Evolutionary conservation across 2,888 invertebrate species (phyloP).

Genomic region (Dicycla oo): DNA sequence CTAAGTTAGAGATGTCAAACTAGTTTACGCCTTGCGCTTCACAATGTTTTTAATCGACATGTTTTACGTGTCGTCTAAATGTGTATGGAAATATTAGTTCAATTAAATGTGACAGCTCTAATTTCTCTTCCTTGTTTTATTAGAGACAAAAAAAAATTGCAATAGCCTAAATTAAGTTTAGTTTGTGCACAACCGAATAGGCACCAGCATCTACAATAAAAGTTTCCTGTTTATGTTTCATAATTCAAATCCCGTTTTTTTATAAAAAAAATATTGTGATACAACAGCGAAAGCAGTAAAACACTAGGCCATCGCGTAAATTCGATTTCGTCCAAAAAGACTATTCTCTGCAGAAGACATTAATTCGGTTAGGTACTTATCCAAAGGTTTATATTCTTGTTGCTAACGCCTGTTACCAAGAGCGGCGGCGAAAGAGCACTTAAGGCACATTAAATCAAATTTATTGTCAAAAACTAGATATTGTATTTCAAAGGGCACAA

Average conservation of each 20-base stretch:
- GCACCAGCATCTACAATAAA: neutral
- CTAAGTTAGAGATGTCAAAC: no score
- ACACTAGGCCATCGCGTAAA: conserved; percentile 24
- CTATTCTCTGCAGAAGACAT: conserved; percentile 35
- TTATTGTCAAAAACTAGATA: conserved; percentile 37
- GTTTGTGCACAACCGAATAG: no score
- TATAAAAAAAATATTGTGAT: neutral
- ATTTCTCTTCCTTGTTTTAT: no score
- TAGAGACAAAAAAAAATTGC: no score
- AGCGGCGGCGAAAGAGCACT: conserved; percentile 18
- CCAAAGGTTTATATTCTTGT: conserved; percentile 38
- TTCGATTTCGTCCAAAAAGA: conserved; percentile 37
- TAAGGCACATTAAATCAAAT: conserved; percentile 38
- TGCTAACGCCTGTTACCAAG: conserved; percentile 37
- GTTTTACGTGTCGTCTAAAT: no score
- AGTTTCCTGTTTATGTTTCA: neutral
- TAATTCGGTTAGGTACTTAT: conserved; percentile 31
- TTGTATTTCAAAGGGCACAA: conserved; percentile 33
- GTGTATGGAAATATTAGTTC: no score
- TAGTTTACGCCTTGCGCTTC: no score
- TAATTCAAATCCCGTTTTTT: no score
- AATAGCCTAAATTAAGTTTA: no score
- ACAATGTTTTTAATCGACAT: no score
- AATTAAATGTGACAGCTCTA: no score
- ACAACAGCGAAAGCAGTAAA: neutral